These are phyloP conservation scores for Halotydeus destructor DNA, from an alignment of 1,140 invertebrate species.

Conservation along the genomic window DNA sequence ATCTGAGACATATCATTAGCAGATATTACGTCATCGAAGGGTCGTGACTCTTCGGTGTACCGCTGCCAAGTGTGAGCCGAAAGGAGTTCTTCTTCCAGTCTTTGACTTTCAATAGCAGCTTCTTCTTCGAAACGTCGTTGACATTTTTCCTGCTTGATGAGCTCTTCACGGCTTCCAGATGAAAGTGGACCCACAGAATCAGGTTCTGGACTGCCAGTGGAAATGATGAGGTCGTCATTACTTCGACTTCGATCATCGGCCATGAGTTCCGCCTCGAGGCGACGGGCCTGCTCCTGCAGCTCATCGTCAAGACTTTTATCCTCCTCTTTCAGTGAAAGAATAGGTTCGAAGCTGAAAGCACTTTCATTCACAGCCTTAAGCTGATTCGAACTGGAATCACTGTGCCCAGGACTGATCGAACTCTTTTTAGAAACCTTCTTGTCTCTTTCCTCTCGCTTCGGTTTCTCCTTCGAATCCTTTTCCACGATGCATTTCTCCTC, in stretches of 20 bases:
- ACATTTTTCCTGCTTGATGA: not conserved
- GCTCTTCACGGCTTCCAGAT: not conserved
- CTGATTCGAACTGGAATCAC: too few species aligned
- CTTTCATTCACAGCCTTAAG: not conserved
- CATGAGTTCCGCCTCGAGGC: not conserved
- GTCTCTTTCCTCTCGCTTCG: not conserved
- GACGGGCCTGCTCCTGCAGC: not conserved
- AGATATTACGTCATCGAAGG: conserved; percentile 3
- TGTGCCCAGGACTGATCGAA: too few species aligned
- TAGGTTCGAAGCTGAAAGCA: not conserved
- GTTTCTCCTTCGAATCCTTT: conserved; percentile 26
- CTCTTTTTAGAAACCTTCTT: conserved; percentile 4
- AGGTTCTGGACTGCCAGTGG: too few species aligned
- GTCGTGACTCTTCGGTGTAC: conserved; percentile 1
- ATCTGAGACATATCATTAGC: not conserved
- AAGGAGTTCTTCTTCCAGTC: conserved; percentile 18
- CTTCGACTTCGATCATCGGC: conserved; percentile 1
- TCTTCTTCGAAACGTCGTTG: conserved; percentile 20
- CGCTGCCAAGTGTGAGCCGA: conserved; percentile 9
- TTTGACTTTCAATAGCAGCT: conserved; percentile 18
- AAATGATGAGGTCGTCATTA: conserved; percentile 6
- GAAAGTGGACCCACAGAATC: not conserved
- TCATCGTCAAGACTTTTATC: too few species aligned
- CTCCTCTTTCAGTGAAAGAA: not conserved
- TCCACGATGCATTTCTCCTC: conserved; percentile 13